Percentiles rank a stretch among this genome's conserved stretches.
These are phyloP conservation scores for Agrenia bidenticulata DNA, from an alignment of 2,888 invertebrate species.

Conservation along the genomic window DNA sequence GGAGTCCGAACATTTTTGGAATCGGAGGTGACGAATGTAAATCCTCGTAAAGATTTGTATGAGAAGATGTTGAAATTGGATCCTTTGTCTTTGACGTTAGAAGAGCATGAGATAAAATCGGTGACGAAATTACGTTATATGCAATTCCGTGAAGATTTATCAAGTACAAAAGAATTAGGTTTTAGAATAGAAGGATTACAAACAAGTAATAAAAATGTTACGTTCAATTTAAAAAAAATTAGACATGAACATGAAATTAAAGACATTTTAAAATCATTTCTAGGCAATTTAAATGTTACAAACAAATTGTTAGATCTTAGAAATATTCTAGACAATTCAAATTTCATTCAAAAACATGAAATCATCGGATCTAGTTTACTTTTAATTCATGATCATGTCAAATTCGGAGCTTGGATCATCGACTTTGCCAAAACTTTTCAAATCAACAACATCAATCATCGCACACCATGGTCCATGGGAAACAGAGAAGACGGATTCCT, in stretches of 20 bases:
- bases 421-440: constrained; percentile 92
- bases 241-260: constrained; percentile 63
- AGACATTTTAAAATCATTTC: constrained; percentile 72
- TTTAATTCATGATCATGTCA: constrained; percentile 85
- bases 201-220: too few relatives aligned
- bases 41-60: constrained; percentile 82
- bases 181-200: constrained; percentile 96
- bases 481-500: constrained; percentile 96
- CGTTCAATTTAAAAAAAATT: constrained; percentile 33
- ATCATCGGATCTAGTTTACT: constrained; percentile 71
- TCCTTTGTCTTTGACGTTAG: constrained; percentile 77
- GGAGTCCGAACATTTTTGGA: constrained; percentile 94
- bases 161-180: constrained; percentile 87
- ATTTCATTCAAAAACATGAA: constrained; percentile 80
- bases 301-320: constrained; percentile 75
- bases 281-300: constrained; percentile 68
- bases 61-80: constrained; percentile 94
- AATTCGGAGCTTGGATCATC: constrained; percentile 92
- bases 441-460: constrained; percentile 75
- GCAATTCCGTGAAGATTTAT: constrained; percentile 91
- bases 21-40: constrained; percentile 86
- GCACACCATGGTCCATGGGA: constrained; percentile 82
- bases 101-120: constrained; percentile 77
- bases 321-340: constrained; percentile 75
- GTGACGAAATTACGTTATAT: constrained; percentile 96